phyloP scores from a whole-genome alignment of 1,140 invertebrate genomes.

The Dinoponera quadriceps region DNA sequence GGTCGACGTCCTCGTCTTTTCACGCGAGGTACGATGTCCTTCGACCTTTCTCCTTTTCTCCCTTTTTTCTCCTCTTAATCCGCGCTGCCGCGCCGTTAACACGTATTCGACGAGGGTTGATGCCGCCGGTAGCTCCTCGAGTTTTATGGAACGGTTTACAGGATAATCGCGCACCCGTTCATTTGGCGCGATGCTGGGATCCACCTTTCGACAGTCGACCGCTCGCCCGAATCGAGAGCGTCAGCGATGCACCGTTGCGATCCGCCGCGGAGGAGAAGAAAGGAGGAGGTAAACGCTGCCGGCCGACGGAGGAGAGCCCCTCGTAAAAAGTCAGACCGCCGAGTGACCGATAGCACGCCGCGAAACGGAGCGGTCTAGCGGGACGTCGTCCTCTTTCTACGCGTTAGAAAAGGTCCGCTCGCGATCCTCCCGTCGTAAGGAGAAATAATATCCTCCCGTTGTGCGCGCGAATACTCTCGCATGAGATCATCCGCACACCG shows the following conservation, averaged over 20 bases:
- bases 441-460: too few species aligned
- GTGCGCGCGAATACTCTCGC: neutral
- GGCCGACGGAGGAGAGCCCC: neutral
- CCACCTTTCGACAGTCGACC: conserved; percentile 25
- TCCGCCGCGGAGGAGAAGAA: neutral
- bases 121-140: conserved; percentile 33
- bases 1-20: conserved; percentile 76
- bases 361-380: conserved; percentile 28
- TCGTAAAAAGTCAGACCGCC: conserved; percentile 39
- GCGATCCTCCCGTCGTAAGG: neutral
- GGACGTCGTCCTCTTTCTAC: conserved; percentile 4
- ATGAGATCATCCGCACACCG: neutral
- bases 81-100: conserved; percentile 25
- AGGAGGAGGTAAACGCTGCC: conserved; percentile 1
- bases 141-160: conserved; percentile 56
- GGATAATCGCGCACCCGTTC: conserved; percentile 43
- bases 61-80: neutral
- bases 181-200: conserved; percentile 6
- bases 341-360: conserved; percentile 26
- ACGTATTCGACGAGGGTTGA: conserved; percentile 21
- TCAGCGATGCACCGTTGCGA: conserved; percentile 22
- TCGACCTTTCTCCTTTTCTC: neutral
- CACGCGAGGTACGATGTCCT: conserved; percentile 54
- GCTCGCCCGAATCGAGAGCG: conserved; percentile 30
- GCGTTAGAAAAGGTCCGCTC: neutral